A percentile compares a stretch with the other conserved stretches of the same genome.
These are phyloP conservation scores for Megaptera novaeangliae DNA, from an alignment of 2,113 vertebrate species.

Conservation along the genomic window DNA sequence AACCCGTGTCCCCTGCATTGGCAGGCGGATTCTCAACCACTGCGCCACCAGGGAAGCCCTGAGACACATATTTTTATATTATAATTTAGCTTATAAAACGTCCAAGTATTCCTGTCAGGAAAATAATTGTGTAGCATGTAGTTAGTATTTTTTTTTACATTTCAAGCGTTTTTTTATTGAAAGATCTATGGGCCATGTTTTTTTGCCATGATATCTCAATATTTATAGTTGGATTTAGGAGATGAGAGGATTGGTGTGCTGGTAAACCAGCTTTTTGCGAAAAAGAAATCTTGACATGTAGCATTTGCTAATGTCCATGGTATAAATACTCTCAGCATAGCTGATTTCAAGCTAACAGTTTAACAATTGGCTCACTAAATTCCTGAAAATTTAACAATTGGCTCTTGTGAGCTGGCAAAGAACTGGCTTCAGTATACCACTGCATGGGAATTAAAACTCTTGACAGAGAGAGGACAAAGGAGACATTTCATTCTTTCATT, in stretches of 20 bases:
- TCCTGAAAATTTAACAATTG: neutral
- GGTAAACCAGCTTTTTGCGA: neutral
- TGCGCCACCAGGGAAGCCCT: too few relatives aligned
- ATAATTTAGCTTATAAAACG: neutral
- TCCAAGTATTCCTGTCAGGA: neutral
- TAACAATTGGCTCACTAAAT: neutral
- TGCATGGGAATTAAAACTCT: neutral
- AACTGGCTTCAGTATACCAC: neutral
- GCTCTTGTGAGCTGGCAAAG: neutral
- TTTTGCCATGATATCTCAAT: neutral
- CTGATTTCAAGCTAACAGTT: neutral
- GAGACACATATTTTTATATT: neutral
- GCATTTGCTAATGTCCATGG: conserved; percentile 1
- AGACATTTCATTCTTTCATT: neutral
- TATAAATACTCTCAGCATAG: neutral
- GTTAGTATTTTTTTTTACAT: neutral
- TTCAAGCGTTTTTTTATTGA: neutral
- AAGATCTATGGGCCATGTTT: neutral
- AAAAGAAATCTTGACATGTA: neutral
- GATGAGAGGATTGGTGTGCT: neutral
- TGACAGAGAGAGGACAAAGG: neutral
- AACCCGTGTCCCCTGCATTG: too few relatives aligned
- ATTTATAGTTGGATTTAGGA: neutral
- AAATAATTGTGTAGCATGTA: neutral
- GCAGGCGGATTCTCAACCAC: too few relatives aligned